These are phyloP conservation scores for Maccullochella peelii DNA, from an alignment of 2,113 vertebrate genomes.

Conservation along the genomic window DNA sequence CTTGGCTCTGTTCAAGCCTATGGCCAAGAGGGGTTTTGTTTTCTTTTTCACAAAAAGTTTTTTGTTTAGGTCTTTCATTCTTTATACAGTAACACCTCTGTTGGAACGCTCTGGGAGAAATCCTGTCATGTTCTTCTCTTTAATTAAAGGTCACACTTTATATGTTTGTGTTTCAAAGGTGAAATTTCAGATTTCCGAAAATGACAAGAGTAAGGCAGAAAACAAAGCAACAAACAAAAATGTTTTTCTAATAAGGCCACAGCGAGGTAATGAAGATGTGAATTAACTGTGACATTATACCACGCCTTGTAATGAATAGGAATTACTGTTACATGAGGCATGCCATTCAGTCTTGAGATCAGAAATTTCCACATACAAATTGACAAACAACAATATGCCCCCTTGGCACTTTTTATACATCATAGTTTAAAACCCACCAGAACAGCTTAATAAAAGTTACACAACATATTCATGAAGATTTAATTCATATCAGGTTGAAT, in stretches of 20 bases:
- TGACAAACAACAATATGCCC: constrained; percentile 1
- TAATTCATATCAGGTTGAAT: neutral
- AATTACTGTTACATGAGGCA: neutral
- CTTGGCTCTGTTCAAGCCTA: neutral
- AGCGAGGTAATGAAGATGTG: neutral
- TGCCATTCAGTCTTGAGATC: neutral
- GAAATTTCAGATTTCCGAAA: constrained; percentile 15
- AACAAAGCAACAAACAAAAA: neutral
- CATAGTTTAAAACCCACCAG: neutral
- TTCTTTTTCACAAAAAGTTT: constrained; percentile 7
- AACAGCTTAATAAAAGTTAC: neutral
- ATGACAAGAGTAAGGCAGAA: neutral
- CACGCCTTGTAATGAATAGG: neutral
- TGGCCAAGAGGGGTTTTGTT: neutral
- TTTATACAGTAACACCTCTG: neutral
- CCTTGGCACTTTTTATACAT: neutral
- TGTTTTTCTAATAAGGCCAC: neutral
- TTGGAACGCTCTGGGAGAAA: neutral
- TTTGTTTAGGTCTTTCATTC: constrained; percentile 16
- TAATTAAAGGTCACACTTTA: constrained; percentile 39
- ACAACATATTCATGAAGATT: neutral
- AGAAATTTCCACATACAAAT: constrained; percentile 9
- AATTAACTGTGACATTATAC: neutral
- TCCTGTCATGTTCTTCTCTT: constrained; percentile 28
- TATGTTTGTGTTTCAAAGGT: constrained; percentile 14